A percentile compares a stretch with the other conserved stretches of the same genome.
phyloP scores from a whole-genome alignment of 2,797 vertebrate species.

The Anabas testudineus region DNA sequence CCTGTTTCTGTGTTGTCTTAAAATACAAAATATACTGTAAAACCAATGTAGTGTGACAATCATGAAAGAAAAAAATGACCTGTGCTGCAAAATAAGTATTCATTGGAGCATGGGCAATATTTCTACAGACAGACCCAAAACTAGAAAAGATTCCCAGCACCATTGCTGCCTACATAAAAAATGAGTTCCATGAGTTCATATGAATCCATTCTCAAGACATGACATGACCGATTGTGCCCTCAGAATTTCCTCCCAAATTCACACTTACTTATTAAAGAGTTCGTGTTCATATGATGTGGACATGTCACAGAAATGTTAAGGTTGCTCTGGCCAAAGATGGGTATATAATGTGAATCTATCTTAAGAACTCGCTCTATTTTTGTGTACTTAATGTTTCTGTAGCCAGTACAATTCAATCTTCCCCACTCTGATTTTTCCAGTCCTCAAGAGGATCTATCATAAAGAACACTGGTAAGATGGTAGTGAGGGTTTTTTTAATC shows the following conservation, averaged over 20 bases:
- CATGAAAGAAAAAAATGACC: constrained; percentile 27
- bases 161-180: constrained; percentile 24
- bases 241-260: not conserved
- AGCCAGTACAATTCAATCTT: constrained; percentile 23
- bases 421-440: constrained; percentile 18
- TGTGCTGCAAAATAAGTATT: constrained; percentile 26
- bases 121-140: constrained; percentile 23
- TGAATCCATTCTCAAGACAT: not conserved
- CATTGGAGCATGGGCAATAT: constrained; percentile 31
- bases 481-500: too few relatives aligned
- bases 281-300: too few relatives aligned
- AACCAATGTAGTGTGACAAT: constrained; percentile 40
- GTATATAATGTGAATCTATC: constrained; percentile 11
- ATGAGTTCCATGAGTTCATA: constrained; percentile 25
- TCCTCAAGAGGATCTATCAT: constrained; percentile 41
- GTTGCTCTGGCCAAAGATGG: not conserved
- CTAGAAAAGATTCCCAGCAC: constrained; percentile 11
- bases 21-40: constrained; percentile 17
- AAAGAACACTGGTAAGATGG: constrained; percentile 36
- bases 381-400: constrained; percentile 27
- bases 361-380: constrained; percentile 16
- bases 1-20: not conserved
- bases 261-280: too few relatives aligned
- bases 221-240: not conserved
- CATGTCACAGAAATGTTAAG: too few relatives aligned